Conservation (phyloP, 64 coral and sea anemone species). For the Montipora foliosa region DNA sequence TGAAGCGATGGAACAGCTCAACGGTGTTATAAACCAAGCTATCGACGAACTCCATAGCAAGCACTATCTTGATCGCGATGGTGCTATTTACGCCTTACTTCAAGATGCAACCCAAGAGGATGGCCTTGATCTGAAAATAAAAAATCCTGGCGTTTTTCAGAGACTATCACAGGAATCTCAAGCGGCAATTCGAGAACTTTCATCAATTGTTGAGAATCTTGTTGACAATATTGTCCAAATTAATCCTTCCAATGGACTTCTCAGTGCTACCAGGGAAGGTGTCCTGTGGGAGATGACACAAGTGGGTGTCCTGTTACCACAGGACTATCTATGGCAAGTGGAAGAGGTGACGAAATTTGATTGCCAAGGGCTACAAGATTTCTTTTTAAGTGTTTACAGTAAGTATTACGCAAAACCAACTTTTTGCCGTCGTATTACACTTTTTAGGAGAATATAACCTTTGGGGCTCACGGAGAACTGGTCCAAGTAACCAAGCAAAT, state of each 20-base stretch:
- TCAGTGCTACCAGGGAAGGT: constrained; percentile 71
- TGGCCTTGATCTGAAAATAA: constrained; percentile 69
- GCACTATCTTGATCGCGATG: constrained; percentile 54
- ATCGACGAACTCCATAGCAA: constrained; percentile 69
- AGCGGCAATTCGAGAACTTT: constrained; percentile 63
- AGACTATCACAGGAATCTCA: constrained; percentile 66
- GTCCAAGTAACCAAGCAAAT: constrained; percentile 28
- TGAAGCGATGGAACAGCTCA: constrained; percentile 56
- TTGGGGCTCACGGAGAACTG: constrained; percentile 61
- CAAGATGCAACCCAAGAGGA: constrained; percentile 64
- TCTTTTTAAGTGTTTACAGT: background rate
- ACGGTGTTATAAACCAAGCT: constrained; percentile 61
- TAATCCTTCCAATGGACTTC: constrained; percentile 23
- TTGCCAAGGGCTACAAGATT: background rate
- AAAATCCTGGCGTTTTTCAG: constrained; percentile 80
- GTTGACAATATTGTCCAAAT: constrained; percentile 65
- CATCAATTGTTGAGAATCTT: constrained; percentile 81
- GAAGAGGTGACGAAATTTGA: constrained; percentile 70
- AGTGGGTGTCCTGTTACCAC: constrained; percentile 47
- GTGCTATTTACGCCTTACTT: constrained; percentile 46
- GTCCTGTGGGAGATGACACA: constrained; percentile 82
- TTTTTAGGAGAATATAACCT: constrained; percentile 57
- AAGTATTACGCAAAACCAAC: background rate
- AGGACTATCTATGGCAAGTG: constrained; percentile 76
- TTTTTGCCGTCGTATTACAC: background rate